These are phyloP conservation scores for Carterocephalus palaemon DNA, from an alignment of 2,888 invertebrate species.

Conservation along the genomic window DNA sequence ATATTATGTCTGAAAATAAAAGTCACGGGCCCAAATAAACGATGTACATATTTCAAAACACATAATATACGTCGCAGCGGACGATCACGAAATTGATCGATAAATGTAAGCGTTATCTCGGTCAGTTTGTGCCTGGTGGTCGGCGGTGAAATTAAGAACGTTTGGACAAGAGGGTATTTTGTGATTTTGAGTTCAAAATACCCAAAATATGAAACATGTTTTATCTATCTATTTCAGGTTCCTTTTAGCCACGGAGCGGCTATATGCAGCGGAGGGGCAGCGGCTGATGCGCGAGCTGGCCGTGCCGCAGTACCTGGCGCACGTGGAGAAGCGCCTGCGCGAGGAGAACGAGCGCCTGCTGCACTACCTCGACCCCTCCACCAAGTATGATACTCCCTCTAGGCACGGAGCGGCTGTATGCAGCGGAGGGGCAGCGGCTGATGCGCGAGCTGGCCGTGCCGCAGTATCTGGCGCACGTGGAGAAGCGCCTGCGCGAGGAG, in stretches of 20 bases:
- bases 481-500: conserved; percentile 95
- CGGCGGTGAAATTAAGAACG: no score
- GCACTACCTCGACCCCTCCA: conserved; percentile 96
- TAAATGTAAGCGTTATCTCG: no score
- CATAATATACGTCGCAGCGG: no score
- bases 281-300: conserved; percentile 95
- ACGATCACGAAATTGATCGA: no score
- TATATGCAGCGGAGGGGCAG: conserved; percentile 97
- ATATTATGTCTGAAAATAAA: no score
- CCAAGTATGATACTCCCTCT: conserved; percentile 93
- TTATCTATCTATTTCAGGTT: conserved; percentile 85
- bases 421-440: conserved; percentile 94
- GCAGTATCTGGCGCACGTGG: conserved; percentile 96
- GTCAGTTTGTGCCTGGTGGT: no score
- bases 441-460: conserved; percentile 97
- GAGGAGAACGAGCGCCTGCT: conserved; percentile 96
- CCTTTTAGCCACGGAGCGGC: conserved; percentile 93
- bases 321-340: conserved; percentile 95
- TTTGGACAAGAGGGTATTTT: no score
- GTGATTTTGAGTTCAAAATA: no score
- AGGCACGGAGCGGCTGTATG: conserved; percentile 95
- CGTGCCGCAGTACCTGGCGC: conserved; percentile 95
- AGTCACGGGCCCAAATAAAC: no score
- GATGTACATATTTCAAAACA: no score
- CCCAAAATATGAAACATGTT: no score